Base-by-base conservation (phyloP, 2,888 invertebrate species). In the Tortrix viridana region DNA sequence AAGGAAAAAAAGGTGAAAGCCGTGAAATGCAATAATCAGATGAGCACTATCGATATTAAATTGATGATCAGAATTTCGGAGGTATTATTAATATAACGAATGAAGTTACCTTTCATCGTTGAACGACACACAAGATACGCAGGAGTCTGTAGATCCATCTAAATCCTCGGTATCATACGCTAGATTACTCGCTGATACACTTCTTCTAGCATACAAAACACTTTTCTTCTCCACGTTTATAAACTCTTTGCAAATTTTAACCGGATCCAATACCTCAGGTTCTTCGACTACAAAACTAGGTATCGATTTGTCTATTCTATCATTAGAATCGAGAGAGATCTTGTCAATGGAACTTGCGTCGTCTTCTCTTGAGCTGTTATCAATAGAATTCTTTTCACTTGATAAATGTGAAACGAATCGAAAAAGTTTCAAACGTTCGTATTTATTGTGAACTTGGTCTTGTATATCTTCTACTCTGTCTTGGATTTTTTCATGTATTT, bases 391-490 rank as follows among this genome's bases (percentile, higher is more conserved):
- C 65, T 73, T 80, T 1, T 91, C 90, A 54, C 89, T 89, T 0
- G 83, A 85, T 9, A 88, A 53, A 67, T 90, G 86, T 0, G 89
- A 82, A 1, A 88, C 82, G 3, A 92, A 84, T 65, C 73, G 80
- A 0, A 84, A 79, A 19, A 88, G 65, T 66, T 84, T 78, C 0
- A 85, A 84, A 22, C 71, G 77, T 49, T 89, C 88, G 23, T 88
- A 79, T 73, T 83, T 85, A n/a, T 68, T 82, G 37, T 91, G 91
- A 1, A 92, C 74, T 64, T 89, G 86, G 47, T 90, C 92, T 70
- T 90, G 91, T 0, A 92, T 75, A 54, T 85, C 88, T 67, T 92
- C 92, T 44, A 92, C 86, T 1, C 81, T 77, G 47, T 89, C 86
- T 50, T 92, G 90, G 0, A 92, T 80, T 64, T 88, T 92, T 16